Base-by-base conservation (phyloP, 2,888 invertebrate genomes). In the Patella caerulea region DNA sequence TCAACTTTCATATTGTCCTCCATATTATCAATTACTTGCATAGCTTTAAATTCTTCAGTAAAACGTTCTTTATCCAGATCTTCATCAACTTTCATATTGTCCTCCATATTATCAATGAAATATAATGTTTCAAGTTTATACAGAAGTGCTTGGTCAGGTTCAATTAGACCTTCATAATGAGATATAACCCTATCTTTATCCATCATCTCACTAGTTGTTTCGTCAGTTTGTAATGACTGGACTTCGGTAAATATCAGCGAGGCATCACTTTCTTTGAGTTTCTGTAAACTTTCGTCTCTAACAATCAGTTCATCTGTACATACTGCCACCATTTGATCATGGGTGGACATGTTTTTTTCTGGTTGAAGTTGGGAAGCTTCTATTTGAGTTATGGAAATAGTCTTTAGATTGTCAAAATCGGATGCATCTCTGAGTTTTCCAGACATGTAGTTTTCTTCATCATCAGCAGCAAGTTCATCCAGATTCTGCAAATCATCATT, bases 121-220 rank as follows among this genome's bases (percentile, higher is more conserved):
- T 80, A 80, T 29, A 78, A 24, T 12, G 80, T 80, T 54, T 80
- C 80, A 55, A 80, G 74, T 19, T 75, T 72, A 71, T 73, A 80
- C 34, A 80, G 71, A 12, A 80, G 76, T n/a, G 77, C 53, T 17
- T 73, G 54, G 54, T 73, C 73, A 52, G 15, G 45, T 55, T 73
- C 54, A 53, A 24, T 19, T 24, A 53, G n/a, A 1, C 52, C 72
- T n/a, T 72, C 45, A 45, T 53, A 45, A 29, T 72, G 45, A 72
- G 72, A 45, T 14, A 72, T 53, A 52, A 52, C 72, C 19, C 15
- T 52, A 29, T 53, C 72, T 52, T 19, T 52, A 7, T 72, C 53
- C 34, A 14, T 19, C 15, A 53, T 14, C 9, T 19, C 15, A 11
- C n/a, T 34, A 12, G 53, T 34, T 72, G n/a, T 73, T 45, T 73